Evolutionary conservation across 37 sponge, comb jelly and placozoan species (phyloP), one percentile per base, ranked within the genome.

Genomic region (Oscarella lobularis): DNA sequence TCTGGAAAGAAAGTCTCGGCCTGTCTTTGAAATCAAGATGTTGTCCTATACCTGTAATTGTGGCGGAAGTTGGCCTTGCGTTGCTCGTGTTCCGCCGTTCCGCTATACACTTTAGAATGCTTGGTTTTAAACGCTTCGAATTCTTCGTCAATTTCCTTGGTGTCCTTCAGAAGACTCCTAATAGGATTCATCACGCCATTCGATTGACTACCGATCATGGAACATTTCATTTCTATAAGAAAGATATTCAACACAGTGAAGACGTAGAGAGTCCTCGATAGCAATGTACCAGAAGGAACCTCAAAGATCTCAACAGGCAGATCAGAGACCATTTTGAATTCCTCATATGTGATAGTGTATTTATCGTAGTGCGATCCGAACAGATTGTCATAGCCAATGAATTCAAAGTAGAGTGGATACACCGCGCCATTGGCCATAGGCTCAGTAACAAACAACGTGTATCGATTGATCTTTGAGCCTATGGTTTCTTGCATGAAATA

Each of bases 91-190:
- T 87, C 88, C 39, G 5, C 38, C 0, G 71, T 72, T 66, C 70
- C n/a, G 0, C 68, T 35, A 41, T 94, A 94, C 31, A 38, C 0
- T 9, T 82, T 83, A 31, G 65, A 60, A 41, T 94, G 85, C 6
- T 78, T 84, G 6, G 48, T 35, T 65, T 89, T 84, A 78, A 94
- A 94, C 14, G 69, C 38, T 0, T 77, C 79, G 77, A 94, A 94
- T 36, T 85, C 75, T 0, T 14, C 33, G 36, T 83, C 82, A 1
- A 87, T 0, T 36, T 82, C 60, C 60, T 20, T 20, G 20, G 60
- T 27, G 20, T 48, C 60, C 9, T 48, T 9, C 9, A 48, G 60
- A 27, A 48, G 60, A 9, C 20, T 20, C 9, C 60, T 48, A 20
- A 48, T 48, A 20, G 60, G 60, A 48, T 48, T 48, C 9, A 20